Percentiles rank a stretch among this genome's conserved stretches.
phyloP scores from a whole-genome alignment of 2,888 invertebrate species.

The Eristalis pertinax region DNA sequence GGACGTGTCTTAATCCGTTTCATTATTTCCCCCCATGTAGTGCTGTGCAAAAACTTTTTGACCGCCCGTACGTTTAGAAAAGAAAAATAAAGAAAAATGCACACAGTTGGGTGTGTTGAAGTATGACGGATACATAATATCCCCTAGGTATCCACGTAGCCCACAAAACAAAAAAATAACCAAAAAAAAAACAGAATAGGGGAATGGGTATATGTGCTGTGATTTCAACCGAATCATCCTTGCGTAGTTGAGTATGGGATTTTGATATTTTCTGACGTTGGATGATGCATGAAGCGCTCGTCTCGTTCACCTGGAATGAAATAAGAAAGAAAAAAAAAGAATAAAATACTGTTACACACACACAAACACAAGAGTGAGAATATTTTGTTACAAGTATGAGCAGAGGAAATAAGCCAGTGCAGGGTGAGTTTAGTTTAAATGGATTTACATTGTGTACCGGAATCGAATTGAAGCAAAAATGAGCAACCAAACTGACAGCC shows the following conservation, averaged over 20 bases:
- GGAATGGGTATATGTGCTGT: constrained; percentile 7
- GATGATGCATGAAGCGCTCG: constrained; percentile 39
- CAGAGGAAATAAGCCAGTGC: not conserved
- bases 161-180: constrained; percentile 29
- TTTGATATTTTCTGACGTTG: constrained; percentile 33
- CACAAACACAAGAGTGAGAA: not conserved
- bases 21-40: constrained; percentile 17
- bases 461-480: constrained; percentile 25
- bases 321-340: constrained; percentile 3
- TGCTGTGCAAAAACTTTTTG: not conserved
- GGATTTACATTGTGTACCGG: constrained; percentile 34
- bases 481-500: constrained; percentile 22
- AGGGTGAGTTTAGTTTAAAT: constrained; percentile 4
- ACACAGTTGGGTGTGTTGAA: not conserved
- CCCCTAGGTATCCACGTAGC: constrained; percentile 9
- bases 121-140: constrained; percentile 22
- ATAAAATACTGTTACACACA: constrained; percentile 7
- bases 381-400: not conserved
- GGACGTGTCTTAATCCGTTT: constrained; percentile 34
- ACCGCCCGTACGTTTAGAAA: constrained; percentile 13
- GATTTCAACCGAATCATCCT: constrained; percentile 26
- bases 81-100: too few species aligned
- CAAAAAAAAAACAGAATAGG: not conserved
- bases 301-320: constrained; percentile 51
- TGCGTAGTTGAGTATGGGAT: constrained; percentile 13